Evolutionary conservation across 2,888 invertebrate genomes (phyloP).

Genomic region (Achlya flavicornis): DNA sequence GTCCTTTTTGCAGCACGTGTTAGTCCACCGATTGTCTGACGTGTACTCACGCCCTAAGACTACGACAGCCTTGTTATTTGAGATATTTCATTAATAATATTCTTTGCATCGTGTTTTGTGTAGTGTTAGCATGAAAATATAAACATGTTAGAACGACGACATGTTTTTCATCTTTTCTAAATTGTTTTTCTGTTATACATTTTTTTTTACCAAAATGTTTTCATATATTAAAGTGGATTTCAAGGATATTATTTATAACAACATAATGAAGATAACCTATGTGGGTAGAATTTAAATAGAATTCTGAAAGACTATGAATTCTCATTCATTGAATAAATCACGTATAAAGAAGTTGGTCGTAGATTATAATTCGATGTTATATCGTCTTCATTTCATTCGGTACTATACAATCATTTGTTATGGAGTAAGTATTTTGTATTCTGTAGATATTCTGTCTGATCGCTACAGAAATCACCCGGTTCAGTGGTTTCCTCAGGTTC

Average conservation of each 20-base stretch:
- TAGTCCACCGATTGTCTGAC: too few species aligned
- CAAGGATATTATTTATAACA: background rate
- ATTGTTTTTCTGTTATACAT: background rate
- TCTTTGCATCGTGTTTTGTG: background rate
- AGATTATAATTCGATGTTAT: conserved; percentile 2
- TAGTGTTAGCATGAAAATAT: background rate
- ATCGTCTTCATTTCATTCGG: background rate
- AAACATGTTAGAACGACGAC: background rate
- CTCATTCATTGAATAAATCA: background rate
- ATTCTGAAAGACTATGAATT: background rate
- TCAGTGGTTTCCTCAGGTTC: conserved; percentile 4
- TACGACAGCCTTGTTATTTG: conserved; percentile 3
- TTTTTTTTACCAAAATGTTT: too few species aligned
- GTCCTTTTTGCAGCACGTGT: too few species aligned
- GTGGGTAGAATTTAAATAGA: background rate
- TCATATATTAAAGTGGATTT: background rate
- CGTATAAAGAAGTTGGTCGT: background rate
- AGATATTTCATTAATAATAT: conserved; percentile 3
- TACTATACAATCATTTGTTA: background rate
- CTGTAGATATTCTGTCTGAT: conserved; percentile 1
- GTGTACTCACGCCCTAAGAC: background rate
- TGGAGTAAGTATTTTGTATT: conserved; percentile 3
- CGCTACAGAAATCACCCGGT: conserved; percentile 3
- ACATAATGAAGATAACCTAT: background rate
- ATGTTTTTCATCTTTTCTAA: background rate